Evolutionary conservation across 2,797 vertebrate species (phyloP).

Genomic region (Muscicapa striata): DNA sequence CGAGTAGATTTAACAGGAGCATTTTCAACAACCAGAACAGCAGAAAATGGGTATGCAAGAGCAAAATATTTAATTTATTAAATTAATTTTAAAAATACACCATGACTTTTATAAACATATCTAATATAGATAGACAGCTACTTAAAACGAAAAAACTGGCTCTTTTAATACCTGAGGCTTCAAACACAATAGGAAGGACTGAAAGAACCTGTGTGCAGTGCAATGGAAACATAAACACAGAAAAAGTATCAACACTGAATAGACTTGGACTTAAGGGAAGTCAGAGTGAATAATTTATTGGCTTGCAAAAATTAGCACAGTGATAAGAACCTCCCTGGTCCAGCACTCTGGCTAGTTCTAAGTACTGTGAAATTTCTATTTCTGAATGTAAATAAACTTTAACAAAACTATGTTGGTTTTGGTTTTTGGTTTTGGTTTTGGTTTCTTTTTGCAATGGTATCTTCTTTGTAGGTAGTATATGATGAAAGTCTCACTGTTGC

Average conservation of each 20-base stretch:
- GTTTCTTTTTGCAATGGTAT: not conserved
- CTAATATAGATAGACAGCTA: not conserved
- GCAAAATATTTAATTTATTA: not conserved
- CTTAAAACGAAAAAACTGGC: not conserved
- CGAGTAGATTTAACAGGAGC: not conserved
- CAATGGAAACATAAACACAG: not conserved
- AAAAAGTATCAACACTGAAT: not conserved
- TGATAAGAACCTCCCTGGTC: not conserved
- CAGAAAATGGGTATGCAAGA: not conserved
- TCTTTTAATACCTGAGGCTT: not conserved
- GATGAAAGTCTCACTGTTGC: not conserved
- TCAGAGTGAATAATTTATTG: not conserved
- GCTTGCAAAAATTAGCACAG: not conserved
- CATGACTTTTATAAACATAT: not conserved
- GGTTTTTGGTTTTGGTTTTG: too few species aligned
- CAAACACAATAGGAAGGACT: not conserved
- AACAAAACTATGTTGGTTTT: not conserved
- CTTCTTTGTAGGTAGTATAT: not conserved
- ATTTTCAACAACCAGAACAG: not conserved
- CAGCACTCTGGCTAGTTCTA: not conserved
- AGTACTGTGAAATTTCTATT: not conserved
- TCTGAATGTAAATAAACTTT: not conserved
- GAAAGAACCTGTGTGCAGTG: not conserved
- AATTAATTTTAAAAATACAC: not conserved
- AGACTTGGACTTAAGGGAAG: not conserved